phyloP scores from a whole-genome alignment of 2,797 vertebrate species.

The Poeciliopsis turneri region DNA sequence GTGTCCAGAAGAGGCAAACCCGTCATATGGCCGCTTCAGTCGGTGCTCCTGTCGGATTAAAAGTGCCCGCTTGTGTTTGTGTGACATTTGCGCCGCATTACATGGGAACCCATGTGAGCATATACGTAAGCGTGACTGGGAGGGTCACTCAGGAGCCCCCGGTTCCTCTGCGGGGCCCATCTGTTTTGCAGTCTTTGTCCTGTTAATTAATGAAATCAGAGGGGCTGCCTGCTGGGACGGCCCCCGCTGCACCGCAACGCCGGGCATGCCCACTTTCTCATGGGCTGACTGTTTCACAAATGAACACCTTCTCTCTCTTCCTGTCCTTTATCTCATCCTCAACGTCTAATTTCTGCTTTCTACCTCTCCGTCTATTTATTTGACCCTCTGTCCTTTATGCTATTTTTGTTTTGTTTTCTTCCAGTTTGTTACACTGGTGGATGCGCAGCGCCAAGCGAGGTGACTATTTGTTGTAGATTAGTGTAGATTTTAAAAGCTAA shows the following conservation, averaged over 20 bases:
- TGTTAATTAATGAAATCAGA: conserved; percentile 84
- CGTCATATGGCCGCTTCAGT: background rate
- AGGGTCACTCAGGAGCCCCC: conserved; percentile 69
- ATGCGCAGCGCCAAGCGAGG: conserved; percentile 69
- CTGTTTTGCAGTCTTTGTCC: conserved; percentile 83
- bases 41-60: conserved; percentile 16
- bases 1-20: conserved; percentile 2
- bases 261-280: conserved; percentile 78
- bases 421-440: conserved; percentile 74
- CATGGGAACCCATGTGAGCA: conserved; percentile 30
- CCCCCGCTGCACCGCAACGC: conserved; percentile 66
- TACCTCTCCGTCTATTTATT: conserved; percentile 24
- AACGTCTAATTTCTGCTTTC: background rate
- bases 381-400: conserved; percentile 34
- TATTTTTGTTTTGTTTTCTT: conserved; percentile 38
- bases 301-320: conserved; percentile 55
- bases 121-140: conserved; percentile 50
- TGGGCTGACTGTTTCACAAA: conserved; percentile 74
- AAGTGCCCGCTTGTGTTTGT: conserved; percentile 31
- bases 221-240: conserved; percentile 79
- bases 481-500: conserved; percentile 61
- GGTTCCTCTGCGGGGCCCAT: conserved; percentile 77
- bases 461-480: conserved; percentile 79
- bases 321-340: conserved; percentile 35
- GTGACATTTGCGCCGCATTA: conserved; percentile 39